phyloP scores from a whole-genome alignment of 2,113 vertebrate genomes.

The Strix uralensis region DNA sequence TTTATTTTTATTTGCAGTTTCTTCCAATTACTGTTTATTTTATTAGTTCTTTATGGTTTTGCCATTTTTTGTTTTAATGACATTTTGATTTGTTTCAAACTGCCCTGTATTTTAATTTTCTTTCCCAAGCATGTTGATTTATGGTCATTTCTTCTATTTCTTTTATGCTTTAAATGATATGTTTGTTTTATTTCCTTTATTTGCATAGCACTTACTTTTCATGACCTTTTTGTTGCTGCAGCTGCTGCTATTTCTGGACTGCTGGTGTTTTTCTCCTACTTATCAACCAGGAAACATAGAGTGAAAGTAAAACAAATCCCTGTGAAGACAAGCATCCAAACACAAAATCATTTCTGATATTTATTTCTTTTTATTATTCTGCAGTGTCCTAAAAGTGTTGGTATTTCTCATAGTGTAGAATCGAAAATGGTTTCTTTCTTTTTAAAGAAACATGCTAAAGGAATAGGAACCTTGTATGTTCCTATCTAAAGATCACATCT shows the following conservation, averaged over 20 bases:
- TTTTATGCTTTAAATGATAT: slow-evolving; percentile 48
- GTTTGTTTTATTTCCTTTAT: slow-evolving; percentile 51
- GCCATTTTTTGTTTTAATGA: not conserved
- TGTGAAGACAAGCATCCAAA: not conserved
- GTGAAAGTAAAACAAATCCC: slow-evolving; percentile 18
- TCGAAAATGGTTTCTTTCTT: not conserved
- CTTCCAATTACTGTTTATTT: slow-evolving; percentile 14
- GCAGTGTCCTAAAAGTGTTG: not conserved
- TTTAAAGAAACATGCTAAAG: not conserved
- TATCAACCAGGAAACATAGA: not conserved
- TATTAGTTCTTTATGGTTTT: slow-evolving; percentile 17
- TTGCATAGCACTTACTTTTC: slow-evolving; percentile 59
- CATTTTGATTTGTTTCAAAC: slow-evolving; percentile 44
- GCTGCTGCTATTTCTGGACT: slow-evolving; percentile 37
- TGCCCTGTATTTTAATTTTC: slow-evolving; percentile 42
- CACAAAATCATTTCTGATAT: not conserved
- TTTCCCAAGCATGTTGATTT: slow-evolving; percentile 12
- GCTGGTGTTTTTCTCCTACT: not conserved
- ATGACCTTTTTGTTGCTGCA: slow-evolving; percentile 59
- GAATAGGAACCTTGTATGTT: not conserved
- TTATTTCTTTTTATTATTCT: not conserved
- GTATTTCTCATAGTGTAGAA: not conserved
- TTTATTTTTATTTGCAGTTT: slow-evolving; percentile 35
- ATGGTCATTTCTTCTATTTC: not conserved
- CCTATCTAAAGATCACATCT: not conserved